Conservation (phyloP, 2,797 vertebrate species). For the Taeniopygia guttata region DNA sequence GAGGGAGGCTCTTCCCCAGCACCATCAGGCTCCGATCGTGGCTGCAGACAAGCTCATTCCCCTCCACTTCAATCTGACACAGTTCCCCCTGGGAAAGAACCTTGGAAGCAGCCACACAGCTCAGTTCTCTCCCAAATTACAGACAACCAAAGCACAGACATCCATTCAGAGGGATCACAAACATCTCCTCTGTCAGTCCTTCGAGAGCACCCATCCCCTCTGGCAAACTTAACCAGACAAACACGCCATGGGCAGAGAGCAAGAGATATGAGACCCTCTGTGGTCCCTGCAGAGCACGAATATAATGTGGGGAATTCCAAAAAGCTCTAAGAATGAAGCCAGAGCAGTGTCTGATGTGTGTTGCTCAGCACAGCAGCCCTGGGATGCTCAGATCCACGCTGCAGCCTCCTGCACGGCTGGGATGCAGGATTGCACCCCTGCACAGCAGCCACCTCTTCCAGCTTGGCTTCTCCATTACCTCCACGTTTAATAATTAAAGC, state of each 20-base stretch:
- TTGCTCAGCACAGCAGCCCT: not conserved
- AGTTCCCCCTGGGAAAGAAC: not conserved
- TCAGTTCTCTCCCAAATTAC: not conserved
- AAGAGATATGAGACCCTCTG: fast-evolving
- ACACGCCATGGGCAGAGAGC: not conserved
- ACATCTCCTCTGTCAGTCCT: not conserved
- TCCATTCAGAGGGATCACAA: not conserved
- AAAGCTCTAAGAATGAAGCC: not conserved
- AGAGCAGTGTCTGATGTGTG: not conserved
- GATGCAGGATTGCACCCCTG: not conserved
- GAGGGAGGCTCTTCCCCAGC: not conserved
- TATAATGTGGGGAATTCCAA: not conserved
- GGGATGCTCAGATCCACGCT: fast-evolving
- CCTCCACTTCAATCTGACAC: not conserved
- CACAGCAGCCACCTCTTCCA: not conserved
- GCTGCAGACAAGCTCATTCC: not conserved
- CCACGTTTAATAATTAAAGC: slow-evolving; percentile 26
- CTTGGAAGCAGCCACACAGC: not conserved
- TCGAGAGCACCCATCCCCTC: not conserved
- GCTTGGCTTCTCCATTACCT: slow-evolving; percentile 33
- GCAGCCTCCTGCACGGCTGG: fast-evolving
- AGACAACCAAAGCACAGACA: not conserved
- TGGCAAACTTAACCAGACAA: not conserved
- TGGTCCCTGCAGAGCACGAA: not conserved
- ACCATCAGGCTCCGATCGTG: fast-evolving